phyloP scores from a whole-genome alignment of 92 coral and sea anemone species.

The Epizoanthus stellaris region DNA sequence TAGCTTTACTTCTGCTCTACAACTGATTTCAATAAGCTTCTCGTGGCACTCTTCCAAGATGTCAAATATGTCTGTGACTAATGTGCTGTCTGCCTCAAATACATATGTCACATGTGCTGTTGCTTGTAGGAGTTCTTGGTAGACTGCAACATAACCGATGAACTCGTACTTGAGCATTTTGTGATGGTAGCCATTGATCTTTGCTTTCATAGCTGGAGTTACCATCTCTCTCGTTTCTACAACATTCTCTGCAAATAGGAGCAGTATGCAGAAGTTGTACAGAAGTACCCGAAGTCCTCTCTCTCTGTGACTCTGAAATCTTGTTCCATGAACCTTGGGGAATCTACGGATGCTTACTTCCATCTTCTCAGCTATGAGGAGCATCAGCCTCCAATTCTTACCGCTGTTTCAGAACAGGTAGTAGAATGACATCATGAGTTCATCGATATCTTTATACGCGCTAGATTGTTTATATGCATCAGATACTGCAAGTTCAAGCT shows the following conservation, averaged over 20 bases:
- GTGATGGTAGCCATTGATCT: not conserved
- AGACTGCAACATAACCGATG: too few species aligned
- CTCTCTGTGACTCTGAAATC: not conserved
- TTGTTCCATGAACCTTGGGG: not conserved
- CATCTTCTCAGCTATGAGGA: not conserved
- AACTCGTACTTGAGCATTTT: too few species aligned
- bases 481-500: not conserved
- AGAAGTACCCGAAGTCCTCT: not conserved
- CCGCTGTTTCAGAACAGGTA: not conserved
- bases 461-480: not conserved
- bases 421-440: not conserved
- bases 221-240: not conserved
- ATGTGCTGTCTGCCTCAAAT: too few species aligned
- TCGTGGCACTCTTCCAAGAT: not conserved
- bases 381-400: not conserved
- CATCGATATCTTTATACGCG: not conserved
- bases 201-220: not conserved
- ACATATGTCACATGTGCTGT: too few species aligned
- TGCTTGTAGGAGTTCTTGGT: too few species aligned
- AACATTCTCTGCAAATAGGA: not conserved
- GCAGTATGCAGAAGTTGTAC: not conserved
- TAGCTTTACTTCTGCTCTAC: not conserved
- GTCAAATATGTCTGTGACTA: not conserved
- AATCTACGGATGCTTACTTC: not conserved
- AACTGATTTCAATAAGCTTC: not conserved